A percentile compares a stretch with the other conserved stretches of the same genome.
These are phyloP conservation scores for Heliocidaris tuberculata DNA, from an alignment of 35 echinoderm and acorn worm genomes.

Conservation along the genomic window DNA sequence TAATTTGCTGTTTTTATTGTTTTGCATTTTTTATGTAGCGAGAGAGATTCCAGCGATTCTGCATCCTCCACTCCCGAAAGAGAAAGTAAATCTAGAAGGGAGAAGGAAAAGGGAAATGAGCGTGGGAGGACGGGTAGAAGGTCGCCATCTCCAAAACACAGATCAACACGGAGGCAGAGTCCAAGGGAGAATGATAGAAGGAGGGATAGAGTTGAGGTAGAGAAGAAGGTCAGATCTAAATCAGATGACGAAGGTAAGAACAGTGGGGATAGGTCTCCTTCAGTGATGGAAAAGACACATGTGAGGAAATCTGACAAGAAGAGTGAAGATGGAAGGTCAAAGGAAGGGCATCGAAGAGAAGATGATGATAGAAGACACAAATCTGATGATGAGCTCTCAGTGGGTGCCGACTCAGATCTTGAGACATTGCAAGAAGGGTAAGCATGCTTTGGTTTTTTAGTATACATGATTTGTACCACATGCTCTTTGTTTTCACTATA, in stretches of 20 bases:
- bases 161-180: not conserved
- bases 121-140: not conserved
- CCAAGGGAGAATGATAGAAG: not conserved
- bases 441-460: not conserved
- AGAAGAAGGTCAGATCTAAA: not conserved
- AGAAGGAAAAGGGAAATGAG: not conserved
- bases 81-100: not conserved
- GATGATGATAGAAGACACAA: slow-evolving; percentile 17
- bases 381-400: slow-evolving; percentile 70
- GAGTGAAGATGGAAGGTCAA: not conserved
- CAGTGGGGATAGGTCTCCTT: not conserved
- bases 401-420: slow-evolving; percentile 64
- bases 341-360: not conserved
- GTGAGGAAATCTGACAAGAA: not conserved
- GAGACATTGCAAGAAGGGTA: slow-evolving; percentile 48
- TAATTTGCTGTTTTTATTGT: too few relatives aligned
- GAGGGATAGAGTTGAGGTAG: not conserved
- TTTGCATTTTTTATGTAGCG: not conserved
- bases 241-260: not conserved
- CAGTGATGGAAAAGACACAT: not conserved
- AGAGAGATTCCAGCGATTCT: not conserved
- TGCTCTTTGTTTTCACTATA: not conserved
- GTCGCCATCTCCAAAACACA: not conserved
- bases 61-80: not conserved
- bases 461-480: not conserved